These are phyloP conservation scores for Colinus virginianus DNA, from an alignment of 2,113 vertebrate species.

Conservation along the genomic window DNA sequence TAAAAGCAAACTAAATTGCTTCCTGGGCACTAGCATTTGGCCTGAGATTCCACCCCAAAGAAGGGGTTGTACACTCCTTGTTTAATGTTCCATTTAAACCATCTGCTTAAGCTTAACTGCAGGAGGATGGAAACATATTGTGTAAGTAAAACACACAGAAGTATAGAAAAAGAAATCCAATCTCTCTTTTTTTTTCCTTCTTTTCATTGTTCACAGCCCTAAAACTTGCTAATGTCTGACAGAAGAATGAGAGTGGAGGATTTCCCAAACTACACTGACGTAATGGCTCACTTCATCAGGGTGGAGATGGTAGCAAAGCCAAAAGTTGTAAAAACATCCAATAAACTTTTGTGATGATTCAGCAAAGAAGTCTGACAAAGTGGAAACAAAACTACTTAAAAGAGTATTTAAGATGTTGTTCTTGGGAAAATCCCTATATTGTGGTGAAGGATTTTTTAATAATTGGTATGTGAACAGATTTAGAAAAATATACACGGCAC, in stretches of 20 bases:
- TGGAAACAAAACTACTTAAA: background rate
- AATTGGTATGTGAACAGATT: background rate
- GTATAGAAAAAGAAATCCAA: background rate
- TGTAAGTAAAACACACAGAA: background rate
- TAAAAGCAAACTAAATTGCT: background rate
- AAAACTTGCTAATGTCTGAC: background rate
- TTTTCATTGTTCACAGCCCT: background rate
- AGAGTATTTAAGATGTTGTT: background rate
- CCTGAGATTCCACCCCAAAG: background rate
- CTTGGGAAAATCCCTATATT: background rate
- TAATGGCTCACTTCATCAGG: background rate
- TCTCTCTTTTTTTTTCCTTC: background rate
- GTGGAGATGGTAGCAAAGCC: background rate
- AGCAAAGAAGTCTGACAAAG: background rate
- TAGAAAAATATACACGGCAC: background rate
- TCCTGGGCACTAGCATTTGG: background rate
- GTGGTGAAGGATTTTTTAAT: background rate
- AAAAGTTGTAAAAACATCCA: background rate
- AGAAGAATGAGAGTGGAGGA: background rate
- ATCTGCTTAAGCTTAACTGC: background rate
- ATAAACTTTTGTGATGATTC: background rate
- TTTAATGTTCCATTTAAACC: constrained; percentile 1
- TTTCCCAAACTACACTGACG: background rate
- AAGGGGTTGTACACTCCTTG: background rate
- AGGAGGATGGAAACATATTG: background rate